These are phyloP conservation scores for Gerris buenoi DNA, from an alignment of 1,140 invertebrate genomes.

Conservation along the genomic window DNA sequence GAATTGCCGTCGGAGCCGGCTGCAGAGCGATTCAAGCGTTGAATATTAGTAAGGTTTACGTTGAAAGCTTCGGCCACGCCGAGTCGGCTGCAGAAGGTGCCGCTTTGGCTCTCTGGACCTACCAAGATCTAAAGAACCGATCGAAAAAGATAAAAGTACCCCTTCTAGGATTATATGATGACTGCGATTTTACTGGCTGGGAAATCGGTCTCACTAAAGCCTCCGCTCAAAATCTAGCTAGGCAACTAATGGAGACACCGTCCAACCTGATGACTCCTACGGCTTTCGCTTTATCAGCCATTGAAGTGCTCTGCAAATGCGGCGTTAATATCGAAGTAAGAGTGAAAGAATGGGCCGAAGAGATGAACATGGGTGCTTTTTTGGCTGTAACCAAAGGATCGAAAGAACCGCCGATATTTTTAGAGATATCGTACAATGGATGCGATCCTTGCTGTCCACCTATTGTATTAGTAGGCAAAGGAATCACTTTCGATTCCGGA, in stretches of 20 bases:
- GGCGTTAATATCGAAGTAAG: slow-evolving; percentile 32
- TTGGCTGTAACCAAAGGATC: slow-evolving; percentile 44
- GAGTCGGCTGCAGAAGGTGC: slow-evolving; percentile 61
- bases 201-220: slow-evolving; percentile 37
- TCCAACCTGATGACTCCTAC: slow-evolving; percentile 47
- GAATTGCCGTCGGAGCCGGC: slow-evolving; percentile 45
- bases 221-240: slow-evolving; percentile 43
- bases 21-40: slow-evolving; percentile 38
- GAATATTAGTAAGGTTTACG: slow-evolving; percentile 44
- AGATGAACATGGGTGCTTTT: slow-evolving; percentile 44
- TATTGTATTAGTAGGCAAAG: slow-evolving; percentile 34
- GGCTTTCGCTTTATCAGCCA: slow-evolving; percentile 36
- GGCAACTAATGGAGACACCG: slow-evolving; percentile 43
- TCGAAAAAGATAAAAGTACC: slow-evolving; percentile 14
- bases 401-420: slow-evolving; percentile 41
- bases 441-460: slow-evolving; percentile 31
- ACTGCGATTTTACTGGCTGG: slow-evolving; percentile 35
- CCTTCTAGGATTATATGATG: slow-evolving; percentile 18
- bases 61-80: slow-evolving; percentile 54
- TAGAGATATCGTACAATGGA: slow-evolving; percentile 25
- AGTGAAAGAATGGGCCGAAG: slow-evolving; percentile 36
- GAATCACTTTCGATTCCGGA: slow-evolving; percentile 49
- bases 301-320: slow-evolving; percentile 31
- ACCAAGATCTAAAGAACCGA: slow-evolving; percentile 36
- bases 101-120: slow-evolving; percentile 42